Base-by-base conservation (phyloP, 2,888 invertebrate genomes). In the Rhagophthalmus giganteus region DNA sequence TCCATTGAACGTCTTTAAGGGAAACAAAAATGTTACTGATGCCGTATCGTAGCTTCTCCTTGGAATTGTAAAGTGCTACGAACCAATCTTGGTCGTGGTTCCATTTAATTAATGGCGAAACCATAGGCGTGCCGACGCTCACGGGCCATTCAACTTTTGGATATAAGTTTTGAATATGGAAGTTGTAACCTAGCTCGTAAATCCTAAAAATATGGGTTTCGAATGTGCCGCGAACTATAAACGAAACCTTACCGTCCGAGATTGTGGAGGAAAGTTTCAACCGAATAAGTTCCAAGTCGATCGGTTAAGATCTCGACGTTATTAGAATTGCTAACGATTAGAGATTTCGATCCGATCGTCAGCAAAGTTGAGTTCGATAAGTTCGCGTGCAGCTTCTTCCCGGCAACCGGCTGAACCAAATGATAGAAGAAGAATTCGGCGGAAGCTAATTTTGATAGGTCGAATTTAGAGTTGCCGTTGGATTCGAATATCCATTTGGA, bases 101-200 rank as follows among this genome's bases (percentile, higher is more conserved):
- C 94, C 95, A 96, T 57, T 83, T 83, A n/a, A 96, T 82, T 1
- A 88, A 76, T 2, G 92, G 87, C 0, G 90, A 82, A 20, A 94
- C 77, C 85, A 90, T 90, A 0, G 91, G 88, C 0, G 94, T 94
- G 0, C 87, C 85, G 10, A 87, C 81, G 0, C 92, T 87, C 1
- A 96, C 95, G 0, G 96, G 96, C 73, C 84, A 92, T 28, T 81
- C 67, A 0, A 92, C 77, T 14, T 78, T 72, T 0, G 92, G 88
- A 73, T 92, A 94, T 27, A 97, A 76, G 45, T 85, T 83, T 1
- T 87, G 80, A 2, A 94, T 72, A 53, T 86, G 81, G 1, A 90
- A 83, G 64, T 88, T 85, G 41, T 88, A 67, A 1, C 97, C 96
- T 14, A 80, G 78, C 57, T 85, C 83, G 74, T 87, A 94, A 53